phyloP scores from a whole-genome alignment of 2,797 vertebrate species.

The Sebastes cheni region DNA sequence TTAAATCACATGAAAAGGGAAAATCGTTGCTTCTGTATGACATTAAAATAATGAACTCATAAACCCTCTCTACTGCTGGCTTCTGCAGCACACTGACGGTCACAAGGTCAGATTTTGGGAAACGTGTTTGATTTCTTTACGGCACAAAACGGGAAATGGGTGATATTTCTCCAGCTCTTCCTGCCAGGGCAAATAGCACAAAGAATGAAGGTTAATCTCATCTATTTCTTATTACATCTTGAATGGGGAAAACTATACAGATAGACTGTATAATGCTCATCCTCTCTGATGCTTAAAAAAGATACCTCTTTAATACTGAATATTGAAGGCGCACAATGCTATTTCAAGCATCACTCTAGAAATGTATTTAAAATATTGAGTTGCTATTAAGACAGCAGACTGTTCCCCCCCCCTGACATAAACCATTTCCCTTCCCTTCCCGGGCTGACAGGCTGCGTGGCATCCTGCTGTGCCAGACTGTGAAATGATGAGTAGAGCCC shows the following conservation, averaged over 20 bases:
- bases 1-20: background rate
- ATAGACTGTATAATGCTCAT: background rate
- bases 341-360: background rate
- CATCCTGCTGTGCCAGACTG: constrained; percentile 60
- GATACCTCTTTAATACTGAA: background rate
- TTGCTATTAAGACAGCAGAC: constrained; percentile 7
- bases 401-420: constrained; percentile 19
- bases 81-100: background rate
- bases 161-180: background rate
- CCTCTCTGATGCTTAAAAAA: background rate
- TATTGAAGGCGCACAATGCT: background rate
- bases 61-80: background rate
- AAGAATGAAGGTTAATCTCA: background rate
- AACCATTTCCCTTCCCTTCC: constrained; percentile 31
- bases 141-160: background rate
- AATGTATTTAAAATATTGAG: constrained; percentile 6
- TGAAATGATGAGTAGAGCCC: constrained; percentile 64
- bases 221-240: background rate
- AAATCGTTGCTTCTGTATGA: background rate
- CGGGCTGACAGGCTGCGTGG: constrained; percentile 50
- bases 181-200: background rate
- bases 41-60: background rate
- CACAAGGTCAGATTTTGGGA: constrained; percentile 1
- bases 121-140: background rate
- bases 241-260: background rate